Evolutionary conservation across 2,888 invertebrate species (phyloP).

Genomic region (Flabesymbios commensalis): DNA sequence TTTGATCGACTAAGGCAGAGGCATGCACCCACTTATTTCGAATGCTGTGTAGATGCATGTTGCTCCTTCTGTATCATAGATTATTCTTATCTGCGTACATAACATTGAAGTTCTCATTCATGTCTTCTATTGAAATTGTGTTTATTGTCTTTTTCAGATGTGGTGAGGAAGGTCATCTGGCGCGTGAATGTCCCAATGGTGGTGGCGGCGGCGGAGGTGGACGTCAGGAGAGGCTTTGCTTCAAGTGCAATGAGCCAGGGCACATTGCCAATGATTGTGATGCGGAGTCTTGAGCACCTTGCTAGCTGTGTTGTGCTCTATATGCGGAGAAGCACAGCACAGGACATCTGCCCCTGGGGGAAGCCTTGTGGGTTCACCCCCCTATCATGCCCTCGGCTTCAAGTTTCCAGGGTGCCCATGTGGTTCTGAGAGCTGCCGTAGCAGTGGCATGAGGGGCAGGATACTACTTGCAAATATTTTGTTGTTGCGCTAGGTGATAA

Average conservation of each 20-base stretch:
- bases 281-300: constrained; percentile 16
- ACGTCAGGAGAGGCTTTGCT: constrained; percentile 40
- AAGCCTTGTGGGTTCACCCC: too few species aligned
- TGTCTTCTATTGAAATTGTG: constrained; percentile 6
- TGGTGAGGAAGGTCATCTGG: constrained; percentile 44
- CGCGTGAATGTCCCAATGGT: constrained; percentile 45
- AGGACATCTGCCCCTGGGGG: too few species aligned
- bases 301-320: too few species aligned
- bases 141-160: constrained; percentile 40
- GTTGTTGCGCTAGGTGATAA: too few species aligned
- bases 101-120: neutral
- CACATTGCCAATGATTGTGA: constrained; percentile 63
- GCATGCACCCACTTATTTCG: neutral
- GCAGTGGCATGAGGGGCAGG: too few species aligned
- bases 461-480: too few species aligned
- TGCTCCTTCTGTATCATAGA: neutral
- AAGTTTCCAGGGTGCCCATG: too few species aligned
- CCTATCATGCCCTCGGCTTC: too few species aligned
- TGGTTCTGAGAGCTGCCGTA: too few species aligned
- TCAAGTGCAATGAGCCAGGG: constrained; percentile 61
- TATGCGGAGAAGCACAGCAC: too few species aligned
- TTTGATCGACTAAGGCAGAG: too few species aligned
- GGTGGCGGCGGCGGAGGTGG: constrained; percentile 9
- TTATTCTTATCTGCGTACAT: neutral
- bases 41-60: neutral